Evolutionary conservation across 2,888 invertebrate species (phyloP), one percentile per base, ranked within the genome.

Genomic region (Andrena praecox): DNA sequence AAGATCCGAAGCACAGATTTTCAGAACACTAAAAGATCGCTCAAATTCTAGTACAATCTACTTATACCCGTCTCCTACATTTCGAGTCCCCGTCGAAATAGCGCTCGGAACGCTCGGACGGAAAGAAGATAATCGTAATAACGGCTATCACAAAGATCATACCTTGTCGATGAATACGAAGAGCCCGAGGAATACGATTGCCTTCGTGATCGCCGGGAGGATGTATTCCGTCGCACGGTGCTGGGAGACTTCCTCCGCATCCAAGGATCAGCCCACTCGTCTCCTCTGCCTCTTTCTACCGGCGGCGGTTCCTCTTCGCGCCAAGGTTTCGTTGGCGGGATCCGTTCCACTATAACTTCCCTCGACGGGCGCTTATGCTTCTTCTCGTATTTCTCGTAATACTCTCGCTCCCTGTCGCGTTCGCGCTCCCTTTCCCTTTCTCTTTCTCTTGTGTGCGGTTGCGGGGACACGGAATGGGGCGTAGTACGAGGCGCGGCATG

Each of bases 221-320:
- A 90, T 7, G 91, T 88, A 62, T 92, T 93, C 8, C 92, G 84
- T 27, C 93, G 91, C 5, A 92, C 89, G 0, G 93, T 89, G 3
- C 90, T 93, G 0, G 96, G 96, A 3, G 96, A 96, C 89, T 96
- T 96, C 2, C 96, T 95, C 48, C 97, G 94, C 97, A 98, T 98
- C 99, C 99, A 99, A 0, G 99, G 99, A 94, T 99, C 99, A 60
- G 97, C 97, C 98, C 99, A 99, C 91, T 98, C 98, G 93, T 99
- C 98, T 0, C 96, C 97, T 60, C 96, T 95, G 72, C 93, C 93
- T 12, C 93, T 89, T 73, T 93, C 93, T 0, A 89, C 84, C 2
- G 92, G 89, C 0, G 92, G 91, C 35, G 90, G 88, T 63, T 94
- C 94, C 62, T 93, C 94, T 42, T 93, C 93, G 52, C 94, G 90